Base-by-base conservation (phyloP, 2,888 invertebrate species). In the Psylliodes chrysocephalus region DNA sequence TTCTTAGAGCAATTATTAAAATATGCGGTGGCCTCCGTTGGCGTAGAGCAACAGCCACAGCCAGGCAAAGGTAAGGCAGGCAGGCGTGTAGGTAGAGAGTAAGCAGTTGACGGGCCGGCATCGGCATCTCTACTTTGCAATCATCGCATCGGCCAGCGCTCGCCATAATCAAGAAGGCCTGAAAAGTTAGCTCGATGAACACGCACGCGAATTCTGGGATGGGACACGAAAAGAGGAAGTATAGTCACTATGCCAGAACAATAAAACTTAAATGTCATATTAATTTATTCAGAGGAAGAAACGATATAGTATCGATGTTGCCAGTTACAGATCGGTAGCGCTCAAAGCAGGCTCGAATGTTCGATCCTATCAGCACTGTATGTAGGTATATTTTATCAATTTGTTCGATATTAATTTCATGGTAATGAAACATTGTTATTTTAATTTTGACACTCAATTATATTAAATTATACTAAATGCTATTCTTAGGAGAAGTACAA, bases 121-220 rank as follows among this genome's bases (percentile, higher is more conserved):
- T n/a, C 42, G 18, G 42, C 42, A 42, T 42, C 18, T 6, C 18
- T 6, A 42, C 42, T 42, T 42, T 12, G 30, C 33, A 19, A 17
- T n/a, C 25, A 10, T 18, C 35, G 49, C 12, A 6, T 18, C 35
- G 51, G 7, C 14, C 28, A 47, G 49, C 18, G 18, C 17, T 42
- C 44, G 54, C 46, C 44, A 55, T 25, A 17, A 42, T 55, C 55
- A 42, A 55, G 28, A 42, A 55, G 44, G 55, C 55, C 44, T 55
- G 55, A 18, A 44, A 55, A 55, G 18, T 42, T 18, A 8, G 7
- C 42, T 42, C 38, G 38, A 10, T 14, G 12, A 8, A 42, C n/a
- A 17, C 60, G 63, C 66, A 65, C 65, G 65, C 65, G 62, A 64
- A 55, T 64, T 64, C 60, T 64, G 59, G 60, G 64, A 47, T 42